A percentile compares a stretch with the other conserved stretches of the same genome.
phyloP scores from a whole-genome alignment of 2,113 vertebrate genomes.

The Choloepus hoffmanni region DNA sequence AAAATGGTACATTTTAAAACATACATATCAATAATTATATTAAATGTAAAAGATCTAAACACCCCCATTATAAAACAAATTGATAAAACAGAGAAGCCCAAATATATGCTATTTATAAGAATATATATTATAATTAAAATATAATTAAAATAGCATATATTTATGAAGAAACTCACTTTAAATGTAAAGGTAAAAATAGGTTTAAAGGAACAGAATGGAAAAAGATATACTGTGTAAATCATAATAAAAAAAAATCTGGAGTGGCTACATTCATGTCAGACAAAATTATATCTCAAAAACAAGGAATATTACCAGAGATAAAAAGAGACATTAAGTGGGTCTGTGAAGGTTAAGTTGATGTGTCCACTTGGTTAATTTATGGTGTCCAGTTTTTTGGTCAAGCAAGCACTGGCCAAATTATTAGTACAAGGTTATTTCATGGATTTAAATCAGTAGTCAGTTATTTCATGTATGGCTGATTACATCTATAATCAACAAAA shows the following conservation, averaged over 20 bases:
- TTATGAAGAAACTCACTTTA: neutral
- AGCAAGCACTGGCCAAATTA: no score
- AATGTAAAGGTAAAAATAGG: neutral
- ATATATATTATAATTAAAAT: no score
- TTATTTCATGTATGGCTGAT: no score
- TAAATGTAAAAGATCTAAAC: neutral
- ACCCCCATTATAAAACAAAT: neutral
- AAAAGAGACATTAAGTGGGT: no score
- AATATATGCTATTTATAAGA: neutral
- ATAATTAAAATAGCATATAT: no score
- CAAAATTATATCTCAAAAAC: neutral
- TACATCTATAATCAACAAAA: no score
- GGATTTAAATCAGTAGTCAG: no score
- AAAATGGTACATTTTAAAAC: neutral
- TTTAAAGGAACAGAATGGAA: neutral
- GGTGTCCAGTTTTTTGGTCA: no score
- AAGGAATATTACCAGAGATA: neutral
- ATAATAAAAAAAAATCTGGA: neutral
- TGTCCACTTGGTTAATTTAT: no score
- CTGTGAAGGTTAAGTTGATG: no score
- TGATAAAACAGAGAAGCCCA: neutral
- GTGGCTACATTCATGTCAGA: neutral
- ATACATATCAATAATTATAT: neutral
- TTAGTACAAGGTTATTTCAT: no score
- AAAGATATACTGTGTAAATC: neutral